Percentiles rank a stretch among this genome's conserved stretches.
These are phyloP conservation scores for Myotis brandtii DNA, from an alignment of 2,113 vertebrate genomes.

Conservation along the genomic window DNA sequence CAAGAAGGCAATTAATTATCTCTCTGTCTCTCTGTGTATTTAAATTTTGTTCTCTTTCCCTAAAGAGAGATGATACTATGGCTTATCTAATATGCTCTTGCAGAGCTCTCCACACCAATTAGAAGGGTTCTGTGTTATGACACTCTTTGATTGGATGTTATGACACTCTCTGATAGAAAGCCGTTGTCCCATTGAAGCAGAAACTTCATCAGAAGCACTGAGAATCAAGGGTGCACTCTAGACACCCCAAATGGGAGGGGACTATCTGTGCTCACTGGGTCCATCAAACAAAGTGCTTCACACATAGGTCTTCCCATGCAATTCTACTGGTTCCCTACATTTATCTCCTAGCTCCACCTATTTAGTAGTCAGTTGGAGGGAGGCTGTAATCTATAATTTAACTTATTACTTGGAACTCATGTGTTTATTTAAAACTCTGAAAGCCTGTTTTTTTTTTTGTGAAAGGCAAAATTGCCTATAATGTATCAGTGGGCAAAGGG, in stretches of 20 bases:
- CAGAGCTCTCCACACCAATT: slow-evolving; percentile 76
- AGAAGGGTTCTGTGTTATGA: slow-evolving; percentile 82
- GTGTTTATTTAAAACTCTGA: slow-evolving; percentile 44
- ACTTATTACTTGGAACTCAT: background rate
- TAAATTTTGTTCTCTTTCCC: slow-evolving; percentile 74
- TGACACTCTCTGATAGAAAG: slow-evolving; percentile 83
- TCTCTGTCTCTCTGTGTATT: slow-evolving; percentile 75
- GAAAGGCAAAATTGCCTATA: background rate
- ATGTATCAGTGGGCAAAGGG: background rate
- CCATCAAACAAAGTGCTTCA: slow-evolving; percentile 45
- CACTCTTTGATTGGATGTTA: slow-evolving; percentile 80
- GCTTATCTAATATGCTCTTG: slow-evolving; percentile 73
- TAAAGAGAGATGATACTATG: slow-evolving; percentile 77
- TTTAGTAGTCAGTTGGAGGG: slow-evolving; percentile 10
- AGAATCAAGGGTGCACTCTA: slow-evolving; percentile 79
- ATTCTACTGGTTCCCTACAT: background rate
- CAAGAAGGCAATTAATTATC: slow-evolving; percentile 82
- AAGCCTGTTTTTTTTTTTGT: background rate
- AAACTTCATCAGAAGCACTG: slow-evolving; percentile 74
- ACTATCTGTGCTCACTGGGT: slow-evolving; percentile 42
- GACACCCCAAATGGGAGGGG: slow-evolving; percentile 64
- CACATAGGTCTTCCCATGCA: slow-evolving; percentile 32
- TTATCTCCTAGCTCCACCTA: background rate
- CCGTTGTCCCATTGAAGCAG: slow-evolving; percentile 76
- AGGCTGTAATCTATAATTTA: background rate